These are phyloP conservation scores for Calliphora vomitoria DNA, from an alignment of 2,888 invertebrate species.

Conservation along the genomic window DNA sequence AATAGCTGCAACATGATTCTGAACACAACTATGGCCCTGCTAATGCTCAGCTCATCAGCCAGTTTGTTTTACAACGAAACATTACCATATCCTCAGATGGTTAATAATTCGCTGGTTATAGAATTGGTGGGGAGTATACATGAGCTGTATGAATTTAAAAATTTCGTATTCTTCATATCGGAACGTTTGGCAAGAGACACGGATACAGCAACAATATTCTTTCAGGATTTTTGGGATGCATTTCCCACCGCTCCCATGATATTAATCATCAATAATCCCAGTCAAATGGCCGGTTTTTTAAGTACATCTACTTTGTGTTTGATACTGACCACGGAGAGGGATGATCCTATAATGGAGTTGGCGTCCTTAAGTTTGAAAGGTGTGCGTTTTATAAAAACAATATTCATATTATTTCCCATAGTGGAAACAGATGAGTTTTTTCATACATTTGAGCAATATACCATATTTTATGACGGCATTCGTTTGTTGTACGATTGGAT, in stretches of 20 bases:
- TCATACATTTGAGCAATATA: conserved; percentile 56
- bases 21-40: conserved; percentile 56
- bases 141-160: conserved; percentile 76
- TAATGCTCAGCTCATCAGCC: conserved; percentile 39
- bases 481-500: conserved; percentile 76
- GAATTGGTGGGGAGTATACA: conserved; percentile 76
- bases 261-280: conserved; percentile 70
- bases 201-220: conserved; percentile 72
- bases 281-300: conserved; percentile 75
- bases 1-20: conserved; percentile 32
- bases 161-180: conserved; percentile 79
- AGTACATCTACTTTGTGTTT: conserved; percentile 78
- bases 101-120: conserved; percentile 76
- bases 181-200: conserved; percentile 75
- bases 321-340: conserved; percentile 77
- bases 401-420: conserved; percentile 78
- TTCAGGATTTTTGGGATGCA: conserved; percentile 74
- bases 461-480: conserved; percentile 64
- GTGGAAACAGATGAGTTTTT: conserved; percentile 59
- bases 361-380: conserved; percentile 76
- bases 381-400: conserved; percentile 78
- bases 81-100: conserved; percentile 53
- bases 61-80: conserved; percentile 29
- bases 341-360: conserved; percentile 79
- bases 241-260: conserved; percentile 77